phyloP scores from a whole-genome alignment of 2,888 invertebrate genomes.

The Mythimna loreyi region DNA sequence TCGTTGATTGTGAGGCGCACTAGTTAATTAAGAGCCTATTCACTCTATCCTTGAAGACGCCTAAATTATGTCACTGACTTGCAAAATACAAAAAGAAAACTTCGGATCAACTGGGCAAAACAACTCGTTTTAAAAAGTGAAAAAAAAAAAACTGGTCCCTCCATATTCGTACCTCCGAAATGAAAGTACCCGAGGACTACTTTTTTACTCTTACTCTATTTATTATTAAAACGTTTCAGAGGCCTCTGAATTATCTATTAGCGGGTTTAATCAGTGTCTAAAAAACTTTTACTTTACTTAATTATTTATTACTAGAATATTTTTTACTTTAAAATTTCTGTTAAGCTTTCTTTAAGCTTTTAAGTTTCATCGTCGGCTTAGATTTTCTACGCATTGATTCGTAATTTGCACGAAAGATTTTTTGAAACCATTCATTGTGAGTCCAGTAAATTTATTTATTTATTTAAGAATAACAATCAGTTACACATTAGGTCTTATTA shows the following conservation, averaged over 20 bases:
- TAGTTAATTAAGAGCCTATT: too few species aligned
- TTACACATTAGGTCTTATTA: too few species aligned
- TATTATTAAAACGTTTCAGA: conserved; percentile 54
- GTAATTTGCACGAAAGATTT: too few species aligned
- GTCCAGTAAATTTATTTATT: too few species aligned
- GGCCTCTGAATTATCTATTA: conserved; percentile 57
- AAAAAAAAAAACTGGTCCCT: conserved; percentile 20
- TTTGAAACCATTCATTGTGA: too few species aligned
- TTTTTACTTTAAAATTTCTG: conserved; percentile 1
- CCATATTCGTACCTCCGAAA: conserved; percentile 7
- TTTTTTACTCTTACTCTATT: conserved; percentile 44
- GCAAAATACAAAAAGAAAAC: too few species aligned
- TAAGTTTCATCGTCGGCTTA: neutral
- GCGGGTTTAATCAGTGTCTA: conserved; percentile 41
- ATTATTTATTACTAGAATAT: conserved; percentile 13
- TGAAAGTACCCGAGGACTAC: conserved; percentile 13
- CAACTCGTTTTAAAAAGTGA: conserved; percentile 29
- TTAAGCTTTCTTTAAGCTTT: neutral
- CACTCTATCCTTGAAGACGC: too few species aligned
- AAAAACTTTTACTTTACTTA: conserved; percentile 29
- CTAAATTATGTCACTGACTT: too few species aligned
- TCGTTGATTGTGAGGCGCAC: too few species aligned
- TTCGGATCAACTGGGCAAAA: conserved; percentile 9
- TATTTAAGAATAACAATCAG: too few species aligned
- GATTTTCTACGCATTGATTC: neutral